Evolutionary conservation across 2,888 invertebrate genomes (phyloP).

Genomic region (Eupithecia subumbrata): DNA sequence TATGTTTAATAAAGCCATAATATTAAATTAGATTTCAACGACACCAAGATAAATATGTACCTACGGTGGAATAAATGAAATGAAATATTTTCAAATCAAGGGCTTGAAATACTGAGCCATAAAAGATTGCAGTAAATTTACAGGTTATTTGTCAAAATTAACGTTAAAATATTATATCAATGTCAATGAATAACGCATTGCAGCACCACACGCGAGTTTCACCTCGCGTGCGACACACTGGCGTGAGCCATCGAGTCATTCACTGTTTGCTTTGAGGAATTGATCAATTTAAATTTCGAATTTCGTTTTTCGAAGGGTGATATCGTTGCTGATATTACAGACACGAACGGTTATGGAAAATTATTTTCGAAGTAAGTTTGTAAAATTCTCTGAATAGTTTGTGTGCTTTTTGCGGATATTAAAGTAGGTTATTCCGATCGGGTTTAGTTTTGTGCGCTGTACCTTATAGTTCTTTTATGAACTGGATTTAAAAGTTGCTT

Average conservation of each 20-base stretch:
- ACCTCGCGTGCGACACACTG: conserved; percentile 4
- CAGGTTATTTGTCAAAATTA: neutral
- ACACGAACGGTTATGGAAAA: conserved; percentile 13
- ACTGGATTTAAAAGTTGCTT: neutral
- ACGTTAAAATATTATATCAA: conserved; percentile 1
- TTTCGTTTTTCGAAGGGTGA: conserved; percentile 24
- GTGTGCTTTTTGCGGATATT: neutral
- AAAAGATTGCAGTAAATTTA: neutral
- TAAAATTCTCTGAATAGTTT: neutral
- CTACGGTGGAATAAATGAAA: too few species aligned
- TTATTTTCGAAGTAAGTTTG: conserved; percentile 8
- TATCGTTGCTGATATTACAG: conserved; percentile 19
- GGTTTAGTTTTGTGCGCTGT: neutral
- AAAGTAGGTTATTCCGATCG: neutral
- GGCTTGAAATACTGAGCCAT: neutral
- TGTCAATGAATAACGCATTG: conserved; percentile 28
- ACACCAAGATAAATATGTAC: too few species aligned
- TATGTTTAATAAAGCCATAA: too few species aligned
- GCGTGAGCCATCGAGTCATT: conserved; percentile 20
- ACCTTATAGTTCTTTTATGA: neutral
- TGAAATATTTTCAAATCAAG: neutral
- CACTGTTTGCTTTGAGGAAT: conserved; percentile 21
- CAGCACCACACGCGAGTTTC: conserved; percentile 19
- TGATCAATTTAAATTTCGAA: conserved; percentile 23
- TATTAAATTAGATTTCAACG: too few species aligned